These are phyloP conservation scores for Sminthopsis crassicaudata DNA, from an alignment of 2,113 vertebrate species.

Conservation along the genomic window DNA sequence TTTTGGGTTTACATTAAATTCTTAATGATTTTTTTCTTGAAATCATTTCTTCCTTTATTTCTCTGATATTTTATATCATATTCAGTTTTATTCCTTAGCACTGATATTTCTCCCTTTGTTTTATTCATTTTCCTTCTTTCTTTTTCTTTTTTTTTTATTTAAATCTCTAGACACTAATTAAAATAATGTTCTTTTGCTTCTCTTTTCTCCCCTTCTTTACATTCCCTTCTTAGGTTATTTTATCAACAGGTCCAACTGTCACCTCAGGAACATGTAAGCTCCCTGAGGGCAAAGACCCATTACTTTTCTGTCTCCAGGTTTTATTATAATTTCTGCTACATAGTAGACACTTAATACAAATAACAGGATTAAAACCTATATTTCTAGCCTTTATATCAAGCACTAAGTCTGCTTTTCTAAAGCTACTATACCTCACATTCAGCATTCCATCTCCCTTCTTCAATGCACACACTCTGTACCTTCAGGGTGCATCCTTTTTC, in stretches of 20 bases:
- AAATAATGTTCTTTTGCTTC: background rate
- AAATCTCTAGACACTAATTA: background rate
- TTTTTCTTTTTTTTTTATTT: background rate
- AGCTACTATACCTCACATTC: too few species aligned
- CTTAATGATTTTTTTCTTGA: background rate
- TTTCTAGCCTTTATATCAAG: too few species aligned
- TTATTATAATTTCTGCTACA: background rate
- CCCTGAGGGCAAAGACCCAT: too few species aligned
- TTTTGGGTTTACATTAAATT: too few species aligned
- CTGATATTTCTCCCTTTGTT: background rate
- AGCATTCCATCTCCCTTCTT: too few species aligned
- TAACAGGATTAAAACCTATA: background rate
- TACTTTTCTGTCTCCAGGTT: too few species aligned
- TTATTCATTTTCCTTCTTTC: background rate
- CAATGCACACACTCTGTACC: too few species aligned
- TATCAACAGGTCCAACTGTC: too few species aligned
- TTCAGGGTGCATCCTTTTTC: too few species aligned
- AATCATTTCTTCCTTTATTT: background rate
- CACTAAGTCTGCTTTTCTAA: too few species aligned
- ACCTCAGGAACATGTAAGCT: too few species aligned
- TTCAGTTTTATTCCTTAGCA: background rate
- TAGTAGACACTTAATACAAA: background rate
- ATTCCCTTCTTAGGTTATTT: too few species aligned
- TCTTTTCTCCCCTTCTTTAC: background rate
- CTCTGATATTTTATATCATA: background rate